Percentiles rank a stretch among this genome's conserved stretches.
Conservation (phyloP, 2,888 invertebrate genomes). For the Drosophila colorata region DNA sequence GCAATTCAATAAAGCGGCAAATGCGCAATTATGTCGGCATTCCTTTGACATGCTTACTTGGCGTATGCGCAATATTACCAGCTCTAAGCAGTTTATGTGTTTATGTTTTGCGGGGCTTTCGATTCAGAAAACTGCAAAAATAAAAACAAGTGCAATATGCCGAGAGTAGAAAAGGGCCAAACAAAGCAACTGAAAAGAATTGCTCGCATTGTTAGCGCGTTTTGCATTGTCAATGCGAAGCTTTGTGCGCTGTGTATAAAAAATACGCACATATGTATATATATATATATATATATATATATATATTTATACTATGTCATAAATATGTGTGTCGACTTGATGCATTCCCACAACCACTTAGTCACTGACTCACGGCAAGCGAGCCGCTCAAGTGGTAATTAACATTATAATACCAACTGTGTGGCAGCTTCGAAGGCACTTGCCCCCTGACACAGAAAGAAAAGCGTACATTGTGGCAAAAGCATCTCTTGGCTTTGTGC, state of each 20-base stretch:
- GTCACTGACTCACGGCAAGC: constrained; percentile 44
- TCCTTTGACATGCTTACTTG: constrained; percentile 47
- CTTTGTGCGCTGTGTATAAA: constrained; percentile 23
- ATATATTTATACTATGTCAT: constrained; percentile 3
- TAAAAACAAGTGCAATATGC: constrained; percentile 14
- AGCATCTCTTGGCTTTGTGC: constrained; percentile 31
- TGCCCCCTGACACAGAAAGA: constrained; percentile 68
- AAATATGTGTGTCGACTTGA: constrained; percentile 31
- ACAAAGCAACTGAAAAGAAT: constrained; percentile 45
- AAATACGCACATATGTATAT: constrained; percentile 1
- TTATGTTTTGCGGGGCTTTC: constrained; percentile 23
- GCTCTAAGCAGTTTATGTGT: constrained; percentile 11
- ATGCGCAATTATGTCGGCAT: constrained; percentile 67
- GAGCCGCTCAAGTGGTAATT: constrained; percentile 74
- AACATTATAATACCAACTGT: constrained; percentile 74
- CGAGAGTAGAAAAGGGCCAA: constrained; percentile 15
- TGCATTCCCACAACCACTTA: too few relatives aligned
- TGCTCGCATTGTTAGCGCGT: constrained; percentile 47
- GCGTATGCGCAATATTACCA: constrained; percentile 69
- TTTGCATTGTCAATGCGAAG: constrained; percentile 58
- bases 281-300: constrained; percentile 3
- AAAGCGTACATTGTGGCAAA: constrained; percentile 44
- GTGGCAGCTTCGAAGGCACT: constrained; percentile 36
- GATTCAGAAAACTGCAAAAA: constrained; percentile 9
- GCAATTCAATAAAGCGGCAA: constrained; percentile 56